These are phyloP conservation scores for Agrilus biguttatus DNA, from an alignment of 2,888 invertebrate species.

Conservation along the genomic window DNA sequence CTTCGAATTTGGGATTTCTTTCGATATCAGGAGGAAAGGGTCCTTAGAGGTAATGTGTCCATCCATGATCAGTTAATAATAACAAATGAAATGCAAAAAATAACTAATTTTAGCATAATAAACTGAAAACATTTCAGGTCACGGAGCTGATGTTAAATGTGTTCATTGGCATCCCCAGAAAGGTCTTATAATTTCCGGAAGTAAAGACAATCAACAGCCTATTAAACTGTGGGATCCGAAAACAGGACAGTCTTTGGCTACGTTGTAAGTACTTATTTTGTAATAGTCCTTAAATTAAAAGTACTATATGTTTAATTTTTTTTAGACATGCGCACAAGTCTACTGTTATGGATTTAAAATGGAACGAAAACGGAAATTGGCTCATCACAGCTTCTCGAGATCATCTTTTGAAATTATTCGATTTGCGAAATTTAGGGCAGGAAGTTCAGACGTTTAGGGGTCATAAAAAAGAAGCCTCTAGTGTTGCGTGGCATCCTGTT, in stretches of 20 bases:
- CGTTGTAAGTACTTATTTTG: conserved; percentile 48
- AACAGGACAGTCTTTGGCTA: conserved; percentile 86
- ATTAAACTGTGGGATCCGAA: conserved; percentile 99
- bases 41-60: conserved; percentile 55
- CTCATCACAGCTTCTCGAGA: conserved; percentile 95
- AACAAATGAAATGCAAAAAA: conserved; percentile 1
- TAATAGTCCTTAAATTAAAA: background rate
- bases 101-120: background rate
- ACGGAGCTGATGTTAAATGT: conserved; percentile 97
- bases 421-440: conserved; percentile 86
- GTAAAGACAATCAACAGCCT: conserved; percentile 99
- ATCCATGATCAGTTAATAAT: conserved; percentile 1
- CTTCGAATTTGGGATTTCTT: conserved; percentile 98
- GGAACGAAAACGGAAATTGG: conserved; percentile 99
- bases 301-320: conserved; percentile 2
- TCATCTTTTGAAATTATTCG: conserved; percentile 93
- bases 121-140: conserved; percentile 41
- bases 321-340: conserved; percentile 93
- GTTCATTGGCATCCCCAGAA: conserved; percentile 99
- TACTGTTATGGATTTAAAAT: conserved; percentile 97
- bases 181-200: conserved; percentile 91
- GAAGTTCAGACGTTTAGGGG: conserved; percentile 97
- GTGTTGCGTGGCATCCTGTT: conserved; percentile 95
- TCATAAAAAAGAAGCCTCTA: conserved; percentile 97
- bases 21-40: conserved; percentile 89